Base-by-base conservation (phyloP, 2,113 vertebrate species). In the Rhabdornis inornatus region DNA sequence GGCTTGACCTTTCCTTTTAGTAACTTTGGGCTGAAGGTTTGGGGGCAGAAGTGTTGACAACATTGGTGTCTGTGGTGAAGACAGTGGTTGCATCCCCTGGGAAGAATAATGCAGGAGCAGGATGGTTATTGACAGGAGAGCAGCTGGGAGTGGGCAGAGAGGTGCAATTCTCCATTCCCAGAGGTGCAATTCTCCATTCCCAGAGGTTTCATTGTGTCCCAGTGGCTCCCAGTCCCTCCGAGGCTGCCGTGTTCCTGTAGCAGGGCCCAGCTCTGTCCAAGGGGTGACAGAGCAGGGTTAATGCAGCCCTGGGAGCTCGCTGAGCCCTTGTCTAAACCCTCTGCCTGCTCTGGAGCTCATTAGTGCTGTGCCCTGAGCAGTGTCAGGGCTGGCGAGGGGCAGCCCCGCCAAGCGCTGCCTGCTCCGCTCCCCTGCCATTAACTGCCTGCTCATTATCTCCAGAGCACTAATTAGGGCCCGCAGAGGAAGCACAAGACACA, bases 321-420 rank as follows among this genome's bases (percentile, higher is more conserved):
- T 35, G 80, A 80, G 69, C 61, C 49, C 63, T 47, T 37, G 31
- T 40, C 69, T 25, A 13, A 60, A 71, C 4, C 25, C 75, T 76
- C 78, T 65, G 70, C 66, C 66, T 92, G 66, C 11, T 53, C 80
- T 39, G 77, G 69, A 91, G 78, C 92, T 96, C 90, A 80, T 94
- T 93, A 95, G 94, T 21, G 60, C 71, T 44, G 74, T 39, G 89
- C 79, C 85, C 92, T 57, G 88, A 83, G n/a, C 94, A 72, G 57
- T 9, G 72, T 77, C 76, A 8, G 61, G 65, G 88, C 79, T 31
- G 13, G n/a, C 0, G 6, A 33, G 86, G 82, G 89, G 91, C 83
- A 87, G 93, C 69, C 72, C 80, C 0, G 0, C 24, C 66, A 30
- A 35, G 70, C 63, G 1, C 0, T 1, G 53, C 45, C 93, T 44